Base-by-base conservation (phyloP, 2,888 invertebrate genomes). In the Nemotelus nigrinus region DNA sequence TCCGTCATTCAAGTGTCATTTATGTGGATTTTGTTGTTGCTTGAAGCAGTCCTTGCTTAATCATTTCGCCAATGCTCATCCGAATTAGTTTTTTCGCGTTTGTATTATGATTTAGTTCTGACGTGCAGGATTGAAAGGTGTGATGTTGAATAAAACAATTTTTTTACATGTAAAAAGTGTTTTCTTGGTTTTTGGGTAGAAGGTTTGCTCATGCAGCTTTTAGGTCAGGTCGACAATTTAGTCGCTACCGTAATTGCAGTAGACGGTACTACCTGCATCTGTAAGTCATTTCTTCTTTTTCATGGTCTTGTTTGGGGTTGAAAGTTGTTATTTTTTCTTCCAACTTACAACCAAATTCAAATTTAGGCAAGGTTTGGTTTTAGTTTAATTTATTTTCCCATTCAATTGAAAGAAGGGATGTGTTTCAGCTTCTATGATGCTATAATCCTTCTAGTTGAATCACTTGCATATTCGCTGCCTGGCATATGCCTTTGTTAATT, bases 181-280 rank as follows among this genome's bases (percentile, higher is more conserved):
- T 25, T 25, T 10, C 5, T 58, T 58, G n/a, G 7, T 53, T 53
- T 8, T 25, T 25, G 25, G 25, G 25, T 25, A 25, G 25, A 25
- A 25, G 3, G 41, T 63, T 63, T 63, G 39, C 39, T 63, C 43
- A 57, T 53, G 53, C 6, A 53, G 53, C 5, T 63, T 70, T 77
- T 68, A 77, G 85, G 86, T 86, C 86, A 86, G 86, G 87, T 86
- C 86, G 83, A 82, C 84, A 44, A 48, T 1, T 8, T 75, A 78
- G 25, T 84, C 85, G 87, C 86, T 86, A 86, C 86, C 86, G 87
- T 86, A 84, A 84, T 78, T 82, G 83, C 86, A 86, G 86, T 85
- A 87, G 85, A 85, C 86, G 86, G 86, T 86, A 86, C 86, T 86
- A 86, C 87, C 86, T 86, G 86, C 84, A 81, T 76, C 86, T 87